Conservation (phyloP, 2,113 vertebrate species). For the Microtus pennsylvanicus region DNA sequence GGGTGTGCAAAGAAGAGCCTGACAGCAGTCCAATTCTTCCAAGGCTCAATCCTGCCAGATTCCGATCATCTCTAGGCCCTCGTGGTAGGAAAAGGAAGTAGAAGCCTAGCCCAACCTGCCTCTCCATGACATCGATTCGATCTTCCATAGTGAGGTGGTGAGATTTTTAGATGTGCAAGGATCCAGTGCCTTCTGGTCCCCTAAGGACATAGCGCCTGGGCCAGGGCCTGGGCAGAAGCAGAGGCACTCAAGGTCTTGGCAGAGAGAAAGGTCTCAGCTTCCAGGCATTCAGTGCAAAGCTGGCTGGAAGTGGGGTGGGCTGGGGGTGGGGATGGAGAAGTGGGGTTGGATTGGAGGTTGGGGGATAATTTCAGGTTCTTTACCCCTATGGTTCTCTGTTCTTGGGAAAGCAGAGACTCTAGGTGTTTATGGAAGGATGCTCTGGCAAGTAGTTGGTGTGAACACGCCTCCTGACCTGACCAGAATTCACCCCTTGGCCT, state of each 20-base stretch:
- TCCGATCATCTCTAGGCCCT: no score
- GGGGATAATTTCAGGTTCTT: background rate
- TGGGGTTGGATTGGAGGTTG: no score
- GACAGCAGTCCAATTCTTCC: background rate
- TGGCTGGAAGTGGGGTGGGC: background rate
- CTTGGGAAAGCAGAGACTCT: background rate
- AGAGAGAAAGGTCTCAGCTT: background rate
- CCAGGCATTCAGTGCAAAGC: accelerated
- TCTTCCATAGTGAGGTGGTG: no score
- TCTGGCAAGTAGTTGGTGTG: accelerated
- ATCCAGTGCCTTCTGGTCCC: accelerated
- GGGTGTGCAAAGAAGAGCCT: background rate
- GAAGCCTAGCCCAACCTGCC: background rate
- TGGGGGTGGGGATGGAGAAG: background rate
- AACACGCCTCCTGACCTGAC: no score
- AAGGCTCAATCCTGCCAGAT: no score
- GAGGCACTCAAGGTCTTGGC: background rate
- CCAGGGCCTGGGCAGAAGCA: accelerated
- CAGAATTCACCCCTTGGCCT: background rate
- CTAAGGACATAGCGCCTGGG: accelerated
- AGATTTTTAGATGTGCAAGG: background rate
- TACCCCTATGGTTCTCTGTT: accelerated
- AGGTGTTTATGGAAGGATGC: background rate
- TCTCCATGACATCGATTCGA: background rate
- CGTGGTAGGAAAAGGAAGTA: background rate